phyloP scores from a whole-genome alignment of 1,140 invertebrate genomes.

The Drosophila miranda region DNA sequence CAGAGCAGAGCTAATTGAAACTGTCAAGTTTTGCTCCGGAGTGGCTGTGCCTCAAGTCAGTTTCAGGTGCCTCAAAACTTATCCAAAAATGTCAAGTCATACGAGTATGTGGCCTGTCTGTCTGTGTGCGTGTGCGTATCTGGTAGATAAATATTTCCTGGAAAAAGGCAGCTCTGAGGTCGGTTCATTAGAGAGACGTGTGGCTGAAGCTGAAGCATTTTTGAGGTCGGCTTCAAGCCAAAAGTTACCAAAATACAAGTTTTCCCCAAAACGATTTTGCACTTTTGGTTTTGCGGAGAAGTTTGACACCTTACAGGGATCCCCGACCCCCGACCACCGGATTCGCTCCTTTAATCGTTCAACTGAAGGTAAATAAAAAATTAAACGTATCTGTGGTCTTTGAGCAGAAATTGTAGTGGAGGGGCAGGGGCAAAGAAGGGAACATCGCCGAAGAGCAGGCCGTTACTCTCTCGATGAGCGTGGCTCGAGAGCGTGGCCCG shows the following conservation, averaged over 20 bases:
- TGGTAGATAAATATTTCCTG: slow-evolving; percentile 42
- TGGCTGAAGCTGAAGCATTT: slow-evolving; percentile 1
- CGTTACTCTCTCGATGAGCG: too few species aligned
- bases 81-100: slow-evolving; percentile 28
- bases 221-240: too few species aligned
- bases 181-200: slow-evolving; percentile 34
- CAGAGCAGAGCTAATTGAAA: slow-evolving; percentile 61
- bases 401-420: too few species aligned
- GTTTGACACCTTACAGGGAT: slow-evolving; percentile 26
- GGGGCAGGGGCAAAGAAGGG: too few species aligned
- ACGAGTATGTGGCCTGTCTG: too few species aligned
- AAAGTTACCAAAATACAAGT: slow-evolving; percentile 1
- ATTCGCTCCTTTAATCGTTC: background rate
- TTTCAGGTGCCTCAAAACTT: slow-evolving; percentile 42
- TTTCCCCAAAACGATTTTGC: background rate
- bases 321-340: background rate
- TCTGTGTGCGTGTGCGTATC: slow-evolving; percentile 1
- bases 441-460: too few species aligned
- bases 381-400: too few species aligned
- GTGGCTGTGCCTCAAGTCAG: slow-evolving; percentile 36
- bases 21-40: slow-evolving; percentile 42
- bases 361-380: too few species aligned
- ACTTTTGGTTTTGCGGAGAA: slow-evolving; percentile 10
- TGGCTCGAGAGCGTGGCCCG: too few species aligned
- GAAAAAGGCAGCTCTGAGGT: slow-evolving; percentile 19